Base-by-base conservation (phyloP, 2,888 invertebrate genomes). In the Troides helena region DNA sequence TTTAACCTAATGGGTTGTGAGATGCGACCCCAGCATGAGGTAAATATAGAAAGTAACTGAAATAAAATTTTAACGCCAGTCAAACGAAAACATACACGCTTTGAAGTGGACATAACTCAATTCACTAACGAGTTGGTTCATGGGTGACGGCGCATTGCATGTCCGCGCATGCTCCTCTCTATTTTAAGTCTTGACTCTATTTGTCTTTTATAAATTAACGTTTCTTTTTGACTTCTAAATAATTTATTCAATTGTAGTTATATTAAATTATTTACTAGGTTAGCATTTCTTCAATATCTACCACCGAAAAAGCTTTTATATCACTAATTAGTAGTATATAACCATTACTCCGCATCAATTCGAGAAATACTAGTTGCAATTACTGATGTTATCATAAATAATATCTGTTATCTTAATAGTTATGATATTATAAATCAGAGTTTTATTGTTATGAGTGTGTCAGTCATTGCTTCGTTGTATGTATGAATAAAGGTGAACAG, bases 21-120 rank as follows among this genome's bases (percentile, higher is more conserved):
- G 2, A 21, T n/a, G n/a, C 21, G 18, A 57, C 6, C n/a, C 18
- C 6, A n/a, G 10, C 57, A 21, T 57, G 21, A 62, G 58, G 18
- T 62, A 46, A 62, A 62, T 39, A 59, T 62, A 12, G 12, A 62
- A 62, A 61, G 23, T 62, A 66, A 62, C 53, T 66, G 62, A 65
- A 70, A 62, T 66, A 62, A 62, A 66, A 57, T 66, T 66, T 66
- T 30, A 62, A 57, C 62, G 62, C 57, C 62, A 66, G 70, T 66
- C 62, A 66, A 66, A 70, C 70, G 66, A 66, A 70, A 70, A 62
- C 66, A 68, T 63, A 70, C 65, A 69, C 58, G 70, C 70, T 70
- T 70, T 70, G 70, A 70, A 70, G 70, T 66, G 66, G 70, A 70
- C 66, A 70, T 70, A 70, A 70, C 70, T 70, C 66, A 70, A 70